These are phyloP conservation scores for Zeus faber DNA, from an alignment of 2,113 vertebrate genomes.

Conservation along the genomic window DNA sequence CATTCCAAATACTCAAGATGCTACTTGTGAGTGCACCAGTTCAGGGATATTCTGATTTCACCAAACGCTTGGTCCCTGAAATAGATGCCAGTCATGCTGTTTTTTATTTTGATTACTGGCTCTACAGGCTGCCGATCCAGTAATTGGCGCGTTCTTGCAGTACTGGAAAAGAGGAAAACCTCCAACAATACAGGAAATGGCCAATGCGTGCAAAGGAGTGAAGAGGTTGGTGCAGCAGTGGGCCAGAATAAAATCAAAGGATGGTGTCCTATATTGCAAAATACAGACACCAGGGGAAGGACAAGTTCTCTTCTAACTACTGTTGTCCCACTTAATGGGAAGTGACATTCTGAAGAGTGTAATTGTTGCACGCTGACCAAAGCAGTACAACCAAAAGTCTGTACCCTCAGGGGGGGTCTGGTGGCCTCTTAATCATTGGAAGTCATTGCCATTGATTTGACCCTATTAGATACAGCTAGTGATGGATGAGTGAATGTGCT, in stretches of 20 bases:
- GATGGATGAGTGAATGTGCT: conserved; percentile 9
- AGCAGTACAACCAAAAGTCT: neutral
- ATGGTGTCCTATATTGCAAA: neutral
- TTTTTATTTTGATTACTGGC: too few relatives aligned
- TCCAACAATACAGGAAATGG: neutral
- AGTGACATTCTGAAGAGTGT: neutral
- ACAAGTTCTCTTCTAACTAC: neutral
- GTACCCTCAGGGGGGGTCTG: too few relatives aligned
- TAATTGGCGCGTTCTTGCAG: neutral
- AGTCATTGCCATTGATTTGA: conserved; percentile 7
- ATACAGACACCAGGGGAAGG: neutral
- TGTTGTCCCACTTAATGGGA: neutral
- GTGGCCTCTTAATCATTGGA: neutral
- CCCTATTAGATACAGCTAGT: neutral
- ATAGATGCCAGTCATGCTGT: too few relatives aligned
- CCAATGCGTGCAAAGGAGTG: neutral
- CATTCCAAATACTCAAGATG: too few relatives aligned
- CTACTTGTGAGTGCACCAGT: too few relatives aligned
- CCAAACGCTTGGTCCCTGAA: too few relatives aligned
- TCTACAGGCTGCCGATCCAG: neutral
- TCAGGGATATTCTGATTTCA: too few relatives aligned
- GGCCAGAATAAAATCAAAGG: neutral
- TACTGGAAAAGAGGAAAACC: conserved; percentile 6
- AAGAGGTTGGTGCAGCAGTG: neutral
- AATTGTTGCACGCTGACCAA: neutral